Evolutionary conservation across 92 coral and sea anemone species (phyloP).

Genomic region (Parazoanthus swiftii): DNA sequence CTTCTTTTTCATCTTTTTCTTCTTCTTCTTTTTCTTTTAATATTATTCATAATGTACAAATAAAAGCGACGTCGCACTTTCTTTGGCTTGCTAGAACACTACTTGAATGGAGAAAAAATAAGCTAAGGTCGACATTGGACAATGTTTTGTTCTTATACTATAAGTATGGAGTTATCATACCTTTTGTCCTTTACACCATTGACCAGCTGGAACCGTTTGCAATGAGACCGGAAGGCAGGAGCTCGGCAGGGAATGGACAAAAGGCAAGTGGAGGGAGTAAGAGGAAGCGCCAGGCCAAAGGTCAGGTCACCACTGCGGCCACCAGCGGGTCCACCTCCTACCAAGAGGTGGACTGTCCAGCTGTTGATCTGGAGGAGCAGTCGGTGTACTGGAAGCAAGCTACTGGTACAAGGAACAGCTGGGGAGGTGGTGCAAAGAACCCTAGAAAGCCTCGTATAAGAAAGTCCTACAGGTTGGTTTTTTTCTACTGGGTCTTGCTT

Average conservation of each 20-base stretch:
- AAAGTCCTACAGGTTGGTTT: slow-evolving; percentile 16
- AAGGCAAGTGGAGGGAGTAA: neutral
- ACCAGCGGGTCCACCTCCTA: neutral
- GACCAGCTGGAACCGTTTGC: slow-evolving; percentile 24
- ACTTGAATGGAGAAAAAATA: too few species aligned
- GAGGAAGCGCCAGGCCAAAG: slow-evolving; percentile 11
- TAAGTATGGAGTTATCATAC: neutral
- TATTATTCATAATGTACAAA: too few species aligned
- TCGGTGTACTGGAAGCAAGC: slow-evolving; percentile 12
- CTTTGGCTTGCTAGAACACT: too few species aligned
- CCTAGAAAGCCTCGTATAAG: slow-evolving; percentile 7
- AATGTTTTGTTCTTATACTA: too few species aligned
- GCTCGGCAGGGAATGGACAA: neutral
- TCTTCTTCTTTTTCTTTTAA: too few species aligned
- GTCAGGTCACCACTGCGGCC: neutral
- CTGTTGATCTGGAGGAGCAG: slow-evolving; percentile 2
- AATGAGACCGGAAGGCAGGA: slow-evolving; percentile 22
- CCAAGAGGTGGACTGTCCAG: neutral
- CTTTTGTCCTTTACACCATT: neutral
- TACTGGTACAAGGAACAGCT: neutral
- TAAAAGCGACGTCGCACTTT: too few species aligned
- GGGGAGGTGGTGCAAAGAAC: neutral
- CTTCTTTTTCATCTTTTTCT: too few species aligned
- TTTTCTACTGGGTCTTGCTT: too few species aligned
- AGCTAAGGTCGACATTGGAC: too few species aligned